Percentiles rank a stretch among this genome's conserved stretches.
Evolutionary conservation across 2,888 invertebrate species (phyloP).

Genomic region (Melanargia galathea): DNA sequence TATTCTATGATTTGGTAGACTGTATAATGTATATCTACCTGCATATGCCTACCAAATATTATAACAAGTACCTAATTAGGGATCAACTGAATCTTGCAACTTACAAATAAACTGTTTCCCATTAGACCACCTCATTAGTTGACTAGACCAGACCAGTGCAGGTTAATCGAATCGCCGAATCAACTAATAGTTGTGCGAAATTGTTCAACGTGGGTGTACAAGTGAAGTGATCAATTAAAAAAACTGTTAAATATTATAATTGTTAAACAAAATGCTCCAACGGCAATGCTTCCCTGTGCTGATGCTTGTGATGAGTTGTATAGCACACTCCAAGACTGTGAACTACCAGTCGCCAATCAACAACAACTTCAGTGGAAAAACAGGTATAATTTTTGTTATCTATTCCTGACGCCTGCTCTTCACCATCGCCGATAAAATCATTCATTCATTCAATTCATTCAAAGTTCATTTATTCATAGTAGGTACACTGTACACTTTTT

Average conservation of each 20-base stretch:
- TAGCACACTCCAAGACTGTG: conserved; percentile 63
- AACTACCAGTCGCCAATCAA: conserved; percentile 59
- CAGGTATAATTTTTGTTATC: conserved; percentile 57
- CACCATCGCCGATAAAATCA: no score
- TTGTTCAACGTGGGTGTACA: conserved; percentile 6
- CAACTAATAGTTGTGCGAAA: conserved; percentile 9
- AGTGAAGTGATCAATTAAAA: conserved; percentile 35
- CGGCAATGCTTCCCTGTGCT: conserved; percentile 54
- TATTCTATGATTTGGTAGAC: no score
- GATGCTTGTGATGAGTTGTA: conserved; percentile 63
- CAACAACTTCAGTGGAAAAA: conserved; percentile 55
- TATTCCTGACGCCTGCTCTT: no score
- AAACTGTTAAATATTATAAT: background rate
- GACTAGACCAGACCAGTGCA: background rate
- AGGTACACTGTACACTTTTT: no score
- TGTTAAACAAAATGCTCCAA: conserved; percentile 57
- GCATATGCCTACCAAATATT: no score
- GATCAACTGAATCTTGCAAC: background rate
- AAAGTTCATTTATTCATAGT: no score
- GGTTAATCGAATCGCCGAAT: conserved; percentile 7
- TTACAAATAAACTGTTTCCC: conserved; percentile 5
- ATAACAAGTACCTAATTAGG: background rate
- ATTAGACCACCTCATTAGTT: conserved; percentile 49
- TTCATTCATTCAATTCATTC: no score
- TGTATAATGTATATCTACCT: no score